Percentiles rank a stretch among this genome's conserved stretches.
These are phyloP conservation scores for Propsilocerus akamusi DNA, from an alignment of 1,140 invertebrate species.

Conservation along the genomic window DNA sequence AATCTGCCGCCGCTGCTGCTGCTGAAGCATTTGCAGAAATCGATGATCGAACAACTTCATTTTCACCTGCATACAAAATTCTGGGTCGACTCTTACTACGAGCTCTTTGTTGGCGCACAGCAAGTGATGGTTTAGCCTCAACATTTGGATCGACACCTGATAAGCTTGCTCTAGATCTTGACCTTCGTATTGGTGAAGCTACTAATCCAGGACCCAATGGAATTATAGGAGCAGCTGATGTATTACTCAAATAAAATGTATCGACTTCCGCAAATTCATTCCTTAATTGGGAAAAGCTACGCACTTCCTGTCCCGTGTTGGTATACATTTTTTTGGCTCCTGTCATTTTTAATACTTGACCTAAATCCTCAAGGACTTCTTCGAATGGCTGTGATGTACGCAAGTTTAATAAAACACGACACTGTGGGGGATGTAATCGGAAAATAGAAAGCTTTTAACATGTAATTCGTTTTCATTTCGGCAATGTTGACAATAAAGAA, in stretches of 20 bases:
- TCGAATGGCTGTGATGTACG: conserved; percentile 85
- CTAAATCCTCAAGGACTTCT: conserved; percentile 82
- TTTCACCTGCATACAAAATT: conserved; percentile 57
- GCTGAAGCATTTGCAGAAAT: not conserved
- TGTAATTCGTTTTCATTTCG: no score
- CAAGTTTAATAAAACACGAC: conserved; percentile 76
- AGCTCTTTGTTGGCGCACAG: conserved; percentile 33
- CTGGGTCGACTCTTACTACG: conserved; percentile 64
- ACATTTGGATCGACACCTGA: conserved; percentile 23
- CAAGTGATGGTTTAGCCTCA: conserved; percentile 29
- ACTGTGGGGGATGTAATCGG: conserved; percentile 40
- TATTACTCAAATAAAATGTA: conserved; percentile 67
- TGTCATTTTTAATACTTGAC: conserved; percentile 79
- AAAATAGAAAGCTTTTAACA: not conserved
- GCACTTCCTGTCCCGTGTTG: conserved; percentile 74
- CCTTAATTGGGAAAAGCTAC: conserved; percentile 78
- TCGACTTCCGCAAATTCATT: conserved; percentile 82
- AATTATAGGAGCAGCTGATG: conserved; percentile 19
- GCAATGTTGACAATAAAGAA: no score
- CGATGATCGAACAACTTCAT: conserved; percentile 46
- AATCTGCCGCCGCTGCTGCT: not conserved
- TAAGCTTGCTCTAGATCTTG: conserved; percentile 38
- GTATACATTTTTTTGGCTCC: conserved; percentile 80
- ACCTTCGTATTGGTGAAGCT: conserved; percentile 42
- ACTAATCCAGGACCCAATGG: conserved; percentile 26